Evolutionary conservation across 2,113 vertebrate genomes (phyloP).

Genomic region (Drymodes brunneopygia): DNA sequence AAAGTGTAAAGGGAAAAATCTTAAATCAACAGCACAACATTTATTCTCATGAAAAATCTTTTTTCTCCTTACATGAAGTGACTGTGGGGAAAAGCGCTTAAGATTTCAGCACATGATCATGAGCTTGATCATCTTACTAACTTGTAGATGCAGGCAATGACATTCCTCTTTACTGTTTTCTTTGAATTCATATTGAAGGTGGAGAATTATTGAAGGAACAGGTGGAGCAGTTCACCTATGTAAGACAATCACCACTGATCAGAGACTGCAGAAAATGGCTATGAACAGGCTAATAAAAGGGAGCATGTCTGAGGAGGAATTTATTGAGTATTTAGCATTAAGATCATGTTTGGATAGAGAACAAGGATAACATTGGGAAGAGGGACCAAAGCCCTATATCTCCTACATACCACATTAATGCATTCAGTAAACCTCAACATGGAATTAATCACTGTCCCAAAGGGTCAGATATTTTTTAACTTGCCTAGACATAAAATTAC

Average conservation of each 20-base stretch:
- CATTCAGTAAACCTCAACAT: background rate
- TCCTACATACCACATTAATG: background rate
- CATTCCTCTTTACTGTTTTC: background rate
- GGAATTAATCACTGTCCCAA: background rate
- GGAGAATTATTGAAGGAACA: background rate
- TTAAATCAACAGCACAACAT: background rate
- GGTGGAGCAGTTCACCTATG: background rate
- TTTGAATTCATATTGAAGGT: background rate
- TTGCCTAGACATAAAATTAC: background rate
- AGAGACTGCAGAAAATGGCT: background rate
- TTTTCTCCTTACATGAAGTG: background rate
- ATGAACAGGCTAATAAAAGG: fast-evolving
- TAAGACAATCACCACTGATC: background rate
- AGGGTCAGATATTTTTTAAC: background rate
- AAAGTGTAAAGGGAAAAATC: background rate
- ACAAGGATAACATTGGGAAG: background rate
- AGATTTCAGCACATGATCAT: background rate
- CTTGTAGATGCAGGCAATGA: background rate
- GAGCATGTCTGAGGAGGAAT: background rate
- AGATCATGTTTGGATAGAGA: background rate
- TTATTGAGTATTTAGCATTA: background rate
- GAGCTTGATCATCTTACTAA: background rate
- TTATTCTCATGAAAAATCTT: background rate
- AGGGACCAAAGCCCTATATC: background rate
- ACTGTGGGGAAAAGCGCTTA: background rate